Conservation (phyloP, 2,797 vertebrate genomes). For the Agapornis canus region DNA sequence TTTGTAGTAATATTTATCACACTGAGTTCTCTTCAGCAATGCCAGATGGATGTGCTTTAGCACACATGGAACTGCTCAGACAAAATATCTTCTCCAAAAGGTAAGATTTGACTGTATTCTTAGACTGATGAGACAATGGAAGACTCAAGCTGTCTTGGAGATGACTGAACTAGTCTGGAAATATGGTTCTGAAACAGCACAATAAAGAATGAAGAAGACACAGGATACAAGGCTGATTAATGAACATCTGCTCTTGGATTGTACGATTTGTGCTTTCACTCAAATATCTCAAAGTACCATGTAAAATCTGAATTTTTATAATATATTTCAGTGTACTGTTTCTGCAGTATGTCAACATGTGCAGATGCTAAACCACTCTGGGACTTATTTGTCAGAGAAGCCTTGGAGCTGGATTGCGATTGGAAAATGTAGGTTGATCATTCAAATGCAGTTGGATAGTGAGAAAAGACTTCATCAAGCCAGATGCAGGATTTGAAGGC, state of each 20-base stretch:
- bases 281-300: not conserved
- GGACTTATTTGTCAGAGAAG: slow-evolving; percentile 7
- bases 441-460: not conserved
- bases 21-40: not conserved
- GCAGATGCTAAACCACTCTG: not conserved
- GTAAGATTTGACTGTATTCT: slow-evolving; percentile 20
- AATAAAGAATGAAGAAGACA: not conserved
- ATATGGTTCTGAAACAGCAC: not conserved
- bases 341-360: slow-evolving; percentile 12
- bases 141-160: not conserved
- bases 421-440: not conserved
- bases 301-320: slow-evolving; percentile 18
- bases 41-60: slow-evolving; percentile 44
- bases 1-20: slow-evolving; percentile 54
- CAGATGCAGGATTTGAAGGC: not conserved
- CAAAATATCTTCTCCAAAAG: slow-evolving; percentile 53
- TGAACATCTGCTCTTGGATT: slow-evolving; percentile 11
- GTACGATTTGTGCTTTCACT: slow-evolving; percentile 22
- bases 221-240: not conserved
- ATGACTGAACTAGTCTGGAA: slow-evolving; percentile 8
- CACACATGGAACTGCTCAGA: slow-evolving; percentile 60
- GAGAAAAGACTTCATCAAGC: not conserved
- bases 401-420: not conserved
- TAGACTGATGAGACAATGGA: slow-evolving; percentile 4
- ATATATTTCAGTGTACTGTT: not conserved